Evolutionary conservation across 1,140 invertebrate species (phyloP).

Genomic region (Calephelis virginiensis): DNA sequence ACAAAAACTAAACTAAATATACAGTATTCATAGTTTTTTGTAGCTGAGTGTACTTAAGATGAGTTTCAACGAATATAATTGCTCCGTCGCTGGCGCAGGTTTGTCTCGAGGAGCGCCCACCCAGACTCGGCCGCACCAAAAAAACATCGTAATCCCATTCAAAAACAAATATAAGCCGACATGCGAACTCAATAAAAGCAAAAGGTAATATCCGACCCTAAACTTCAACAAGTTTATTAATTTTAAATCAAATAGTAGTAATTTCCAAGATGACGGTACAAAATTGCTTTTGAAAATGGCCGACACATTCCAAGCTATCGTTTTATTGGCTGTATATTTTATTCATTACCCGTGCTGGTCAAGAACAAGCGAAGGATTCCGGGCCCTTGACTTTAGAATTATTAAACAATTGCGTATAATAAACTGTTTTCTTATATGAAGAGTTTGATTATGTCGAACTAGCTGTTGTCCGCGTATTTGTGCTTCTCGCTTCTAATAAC

Average conservation of each 20-base stretch:
- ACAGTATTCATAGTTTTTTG: background rate
- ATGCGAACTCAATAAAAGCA: slow-evolving; percentile 73
- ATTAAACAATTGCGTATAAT: slow-evolving; percentile 33
- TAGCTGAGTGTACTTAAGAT: background rate
- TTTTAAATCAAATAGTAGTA: slow-evolving; percentile 74
- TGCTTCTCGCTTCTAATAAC: too few relatives aligned
- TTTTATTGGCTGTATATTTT: slow-evolving; percentile 61
- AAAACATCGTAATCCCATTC: slow-evolving; percentile 62
- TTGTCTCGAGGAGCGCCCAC: slow-evolving; percentile 66
- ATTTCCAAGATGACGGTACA: slow-evolving; percentile 68
- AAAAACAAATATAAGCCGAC: slow-evolving; percentile 71
- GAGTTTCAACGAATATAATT: slow-evolving; percentile 53
- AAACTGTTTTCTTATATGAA: slow-evolving; percentile 18
- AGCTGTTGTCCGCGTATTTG: too few relatives aligned
- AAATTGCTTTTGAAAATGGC: slow-evolving; percentile 66
- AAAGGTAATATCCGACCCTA: slow-evolving; percentile 63
- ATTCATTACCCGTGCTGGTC: slow-evolving; percentile 36
- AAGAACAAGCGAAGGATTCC: slow-evolving; percentile 30
- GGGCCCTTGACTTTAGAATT: slow-evolving; percentile 32
- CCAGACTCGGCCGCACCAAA: slow-evolving; percentile 58
- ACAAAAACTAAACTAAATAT: too few relatives aligned
- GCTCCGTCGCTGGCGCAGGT: slow-evolving; percentile 56
- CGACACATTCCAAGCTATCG: slow-evolving; percentile 61
- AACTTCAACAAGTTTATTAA: slow-evolving; percentile 77
- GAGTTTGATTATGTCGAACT: background rate